Evolutionary conservation across 2,888 invertebrate genomes (phyloP).

Genomic region (Parapristionchus giblindavisi): DNA sequence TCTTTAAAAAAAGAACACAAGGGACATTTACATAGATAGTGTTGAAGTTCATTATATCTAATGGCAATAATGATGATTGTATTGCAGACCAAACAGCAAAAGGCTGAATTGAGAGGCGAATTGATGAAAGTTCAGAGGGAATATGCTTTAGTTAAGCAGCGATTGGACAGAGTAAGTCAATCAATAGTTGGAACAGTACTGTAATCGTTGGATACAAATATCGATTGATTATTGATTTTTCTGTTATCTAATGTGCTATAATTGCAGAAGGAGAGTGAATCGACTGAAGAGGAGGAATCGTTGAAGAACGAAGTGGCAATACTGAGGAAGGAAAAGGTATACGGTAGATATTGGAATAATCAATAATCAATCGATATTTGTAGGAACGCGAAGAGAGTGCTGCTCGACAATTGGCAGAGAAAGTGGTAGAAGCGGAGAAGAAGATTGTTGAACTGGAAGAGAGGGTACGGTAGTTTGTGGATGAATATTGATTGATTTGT

Average conservation of each 20-base stretch:
- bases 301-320: conserved; percentile 25
- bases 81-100: conserved; percentile 25
- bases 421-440: conserved; percentile 27
- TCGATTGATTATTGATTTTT: background rate
- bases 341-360: background rate
- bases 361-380: background rate
- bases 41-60: background rate
- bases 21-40: background rate
- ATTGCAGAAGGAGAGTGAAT: background rate
- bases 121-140: conserved; percentile 29
- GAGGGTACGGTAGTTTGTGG: conserved; percentile 28
- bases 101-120: conserved; percentile 35
- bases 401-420: conserved; percentile 13
- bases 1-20: too few relatives aligned
- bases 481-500: too few relatives aligned
- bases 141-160: conserved; percentile 19
- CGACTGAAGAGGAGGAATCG: conserved; percentile 10
- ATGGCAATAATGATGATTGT: background rate
- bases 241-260: background rate
- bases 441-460: conserved; percentile 14
- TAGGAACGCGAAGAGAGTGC: conserved; percentile 33
- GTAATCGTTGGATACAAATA: background rate
- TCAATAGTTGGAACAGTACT: background rate
- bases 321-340: conserved; percentile 31
- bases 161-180: conserved; percentile 27